Evolutionary conservation across 2,888 invertebrate genomes (phyloP).

Genomic region (Temnothorax rugatulus): DNA sequence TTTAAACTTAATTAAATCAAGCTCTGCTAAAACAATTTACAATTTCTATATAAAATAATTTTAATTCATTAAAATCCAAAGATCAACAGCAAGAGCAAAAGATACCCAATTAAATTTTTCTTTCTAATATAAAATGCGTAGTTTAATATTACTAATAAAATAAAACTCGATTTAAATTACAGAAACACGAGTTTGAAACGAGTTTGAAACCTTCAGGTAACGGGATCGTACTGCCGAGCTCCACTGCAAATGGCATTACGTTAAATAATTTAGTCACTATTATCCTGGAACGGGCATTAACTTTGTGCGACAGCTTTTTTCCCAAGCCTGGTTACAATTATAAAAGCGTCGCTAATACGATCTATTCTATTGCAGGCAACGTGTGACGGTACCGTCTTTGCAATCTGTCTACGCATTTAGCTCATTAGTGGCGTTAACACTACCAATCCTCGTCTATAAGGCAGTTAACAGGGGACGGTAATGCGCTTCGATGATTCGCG

Average conservation of each 20-base stretch:
- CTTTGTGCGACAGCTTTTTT: slow-evolving; percentile 36
- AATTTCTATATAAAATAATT: neutral
- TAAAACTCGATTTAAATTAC: neutral
- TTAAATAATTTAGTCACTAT: slow-evolving; percentile 42
- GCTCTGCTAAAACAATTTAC: neutral
- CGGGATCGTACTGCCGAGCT: slow-evolving; percentile 21
- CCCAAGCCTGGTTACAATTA: slow-evolving; percentile 24
- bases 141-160: slow-evolving; percentile 11
- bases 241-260: slow-evolving; percentile 45
- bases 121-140: neutral
- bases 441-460: slow-evolving; percentile 1
- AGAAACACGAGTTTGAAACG: slow-evolving; percentile 13
- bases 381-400: neutral
- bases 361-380: neutral
- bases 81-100: neutral
- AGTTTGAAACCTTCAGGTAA: slow-evolving; percentile 29
- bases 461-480: slow-evolving; percentile 14
- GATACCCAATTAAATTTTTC: neutral
- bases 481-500: slow-evolving; percentile 29
- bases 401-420: slow-evolving; percentile 12
- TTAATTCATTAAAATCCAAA: neutral
- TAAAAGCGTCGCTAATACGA: slow-evolving; percentile 44
- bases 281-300: slow-evolving; percentile 27
- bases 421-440: slow-evolving; percentile 47
- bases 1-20: neutral